phyloP scores from a whole-genome alignment of 2,797 vertebrate species.

The Enteromius treurensis region DNA sequence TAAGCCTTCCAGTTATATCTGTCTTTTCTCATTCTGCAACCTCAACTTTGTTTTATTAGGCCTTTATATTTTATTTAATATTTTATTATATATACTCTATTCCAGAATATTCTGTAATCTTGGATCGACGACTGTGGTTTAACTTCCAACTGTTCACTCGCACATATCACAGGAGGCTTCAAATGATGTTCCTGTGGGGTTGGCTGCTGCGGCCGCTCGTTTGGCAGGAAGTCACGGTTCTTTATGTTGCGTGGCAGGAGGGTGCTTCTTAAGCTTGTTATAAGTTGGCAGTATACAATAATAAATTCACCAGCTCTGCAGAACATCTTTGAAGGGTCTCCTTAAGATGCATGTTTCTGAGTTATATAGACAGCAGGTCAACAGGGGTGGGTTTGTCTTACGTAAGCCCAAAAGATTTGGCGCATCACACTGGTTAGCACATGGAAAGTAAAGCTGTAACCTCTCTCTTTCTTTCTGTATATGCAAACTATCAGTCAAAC shows the following conservation, averaged over 20 bases:
- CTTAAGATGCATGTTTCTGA: neutral
- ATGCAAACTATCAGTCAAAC: neutral
- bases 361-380: constrained; percentile 9
- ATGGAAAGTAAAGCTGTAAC: constrained; percentile 37
- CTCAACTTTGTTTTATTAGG: neutral
- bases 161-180: neutral
- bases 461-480: constrained; percentile 36
- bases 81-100: constrained; percentile 11
- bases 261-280: constrained; percentile 36
- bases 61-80: constrained; percentile 12
- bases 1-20: constrained; percentile 10
- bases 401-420: neutral
- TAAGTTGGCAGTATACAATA: constrained; percentile 28
- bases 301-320: constrained; percentile 53
- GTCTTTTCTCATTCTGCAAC: constrained; percentile 30
- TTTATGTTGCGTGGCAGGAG: constrained; percentile 44
- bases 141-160: constrained; percentile 6
- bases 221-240: constrained; percentile 35
- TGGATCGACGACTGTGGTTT: constrained; percentile 20
- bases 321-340: constrained; percentile 35
- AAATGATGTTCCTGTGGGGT: constrained; percentile 1
- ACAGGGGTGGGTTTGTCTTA: constrained; percentile 10
- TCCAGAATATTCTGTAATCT: constrained; percentile 30
- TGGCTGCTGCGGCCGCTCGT: constrained; percentile 17
- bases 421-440: neutral